A percentile compares a stretch with the other conserved stretches of the same genome.
These are phyloP conservation scores for Drepanosiphum platanoidis DNA, from an alignment of 2,888 invertebrate species.

Conservation along the genomic window DNA sequence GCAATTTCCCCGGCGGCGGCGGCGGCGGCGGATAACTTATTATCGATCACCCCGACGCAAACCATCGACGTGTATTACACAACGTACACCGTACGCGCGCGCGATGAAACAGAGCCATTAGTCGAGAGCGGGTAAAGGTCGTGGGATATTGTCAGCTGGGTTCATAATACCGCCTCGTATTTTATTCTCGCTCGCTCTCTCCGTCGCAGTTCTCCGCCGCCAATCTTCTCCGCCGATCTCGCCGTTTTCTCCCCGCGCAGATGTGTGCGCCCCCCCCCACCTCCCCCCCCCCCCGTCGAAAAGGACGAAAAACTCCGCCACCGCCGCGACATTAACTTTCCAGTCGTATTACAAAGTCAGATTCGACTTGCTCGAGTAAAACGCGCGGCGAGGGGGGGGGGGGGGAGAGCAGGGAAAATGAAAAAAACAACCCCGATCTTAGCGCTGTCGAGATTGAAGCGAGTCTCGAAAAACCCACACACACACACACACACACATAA, in stretches of 20 bases:
- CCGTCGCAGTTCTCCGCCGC: not conserved
- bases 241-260: not conserved
- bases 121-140: conserved; percentile 5
- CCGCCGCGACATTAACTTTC: not conserved
- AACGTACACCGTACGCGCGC: not conserved
- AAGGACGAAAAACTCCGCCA: not conserved
- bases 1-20: no score
- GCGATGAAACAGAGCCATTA: conserved; percentile 32
- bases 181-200: not conserved
- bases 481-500: not conserved
- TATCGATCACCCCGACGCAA: not conserved
- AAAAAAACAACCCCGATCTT: not conserved
- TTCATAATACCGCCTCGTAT: conserved; percentile 15
- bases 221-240: not conserved
- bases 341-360: not conserved
- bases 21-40: no score
- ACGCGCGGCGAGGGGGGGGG: no score
- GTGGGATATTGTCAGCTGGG: conserved; percentile 35
- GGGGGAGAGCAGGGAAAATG: not conserved
- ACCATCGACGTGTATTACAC: conserved; percentile 13
- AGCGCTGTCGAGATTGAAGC: not conserved
- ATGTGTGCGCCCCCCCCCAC: not conserved
- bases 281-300: no score
- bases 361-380: not conserved
- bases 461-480: not conserved